These are phyloP conservation scores for Liposcelis brunnea DNA, from an alignment of 2,888 invertebrate genomes.

Conservation along the genomic window DNA sequence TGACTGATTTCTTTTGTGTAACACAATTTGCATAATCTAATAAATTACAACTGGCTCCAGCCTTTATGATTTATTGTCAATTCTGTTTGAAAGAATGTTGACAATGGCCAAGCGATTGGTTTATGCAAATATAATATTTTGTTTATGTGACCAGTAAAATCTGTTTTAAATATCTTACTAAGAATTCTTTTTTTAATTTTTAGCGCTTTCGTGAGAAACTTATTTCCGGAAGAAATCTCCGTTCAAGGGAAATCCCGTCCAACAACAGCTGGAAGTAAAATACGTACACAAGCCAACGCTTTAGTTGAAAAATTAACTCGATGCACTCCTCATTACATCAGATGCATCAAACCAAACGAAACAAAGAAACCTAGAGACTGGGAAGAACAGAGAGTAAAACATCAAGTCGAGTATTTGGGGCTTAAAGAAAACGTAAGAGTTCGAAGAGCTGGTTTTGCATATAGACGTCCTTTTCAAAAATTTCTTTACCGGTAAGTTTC, in stretches of 20 bases:
- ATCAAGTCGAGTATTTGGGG: conserved; percentile 46
- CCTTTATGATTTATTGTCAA: too few species aligned
- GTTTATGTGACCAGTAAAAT: too few species aligned
- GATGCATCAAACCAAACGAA: conserved; percentile 54
- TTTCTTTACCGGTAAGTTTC: conserved; percentile 33
- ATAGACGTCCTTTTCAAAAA: conserved; percentile 39
- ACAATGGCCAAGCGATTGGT: too few species aligned
- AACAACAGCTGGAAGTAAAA: conserved; percentile 46
- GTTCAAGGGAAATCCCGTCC: conserved; percentile 35
- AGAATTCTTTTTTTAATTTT: conserved; percentile 13
- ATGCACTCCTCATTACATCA: conserved; percentile 49
- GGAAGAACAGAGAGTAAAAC: conserved; percentile 43
- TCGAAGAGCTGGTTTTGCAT: conserved; percentile 48
- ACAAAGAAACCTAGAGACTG: conserved; percentile 45
- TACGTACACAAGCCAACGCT: conserved; percentile 44
- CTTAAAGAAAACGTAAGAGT: conserved; percentile 50
- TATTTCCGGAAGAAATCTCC: conserved; percentile 39
- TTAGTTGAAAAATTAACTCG: conserved; percentile 45
- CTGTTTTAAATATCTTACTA: too few species aligned
- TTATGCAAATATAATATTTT: too few species aligned
- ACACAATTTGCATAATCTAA: too few species aligned
- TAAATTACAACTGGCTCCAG: too few species aligned
- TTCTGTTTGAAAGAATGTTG: too few species aligned
- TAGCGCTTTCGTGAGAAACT: conserved; percentile 36
- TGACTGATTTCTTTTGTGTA: too few species aligned